These are phyloP conservation scores for Aleadryas rufinucha DNA, from an alignment of 2,113 vertebrate species.

Conservation along the genomic window DNA sequence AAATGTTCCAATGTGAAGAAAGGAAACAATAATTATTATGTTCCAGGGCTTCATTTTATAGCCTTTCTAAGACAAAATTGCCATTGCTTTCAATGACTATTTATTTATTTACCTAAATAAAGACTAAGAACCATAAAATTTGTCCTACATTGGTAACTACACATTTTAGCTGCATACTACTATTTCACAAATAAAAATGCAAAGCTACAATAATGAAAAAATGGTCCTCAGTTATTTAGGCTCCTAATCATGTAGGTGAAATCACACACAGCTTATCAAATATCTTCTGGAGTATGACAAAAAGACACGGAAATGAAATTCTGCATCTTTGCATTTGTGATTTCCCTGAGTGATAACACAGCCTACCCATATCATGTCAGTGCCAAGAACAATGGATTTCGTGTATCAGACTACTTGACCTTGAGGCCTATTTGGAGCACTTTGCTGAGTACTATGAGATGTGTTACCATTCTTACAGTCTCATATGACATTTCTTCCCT, in stretches of 20 bases:
- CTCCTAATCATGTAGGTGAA: background rate
- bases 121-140: background rate
- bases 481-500: background rate
- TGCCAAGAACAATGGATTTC: background rate
- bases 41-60: background rate
- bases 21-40: background rate
- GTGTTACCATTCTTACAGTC: background rate
- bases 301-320: background rate
- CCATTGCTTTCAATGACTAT: background rate
- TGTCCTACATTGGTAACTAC: background rate
- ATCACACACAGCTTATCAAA: background rate
- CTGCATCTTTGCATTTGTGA: background rate
- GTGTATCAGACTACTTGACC: background rate
- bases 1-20: background rate
- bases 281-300: background rate
- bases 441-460: background rate
- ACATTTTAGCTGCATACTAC: background rate
- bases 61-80: background rate
- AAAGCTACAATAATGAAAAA: background rate
- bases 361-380: background rate
- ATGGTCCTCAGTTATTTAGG: background rate
- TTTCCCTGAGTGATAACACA: background rate
- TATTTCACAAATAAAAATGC: background rate
- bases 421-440: background rate
- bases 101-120: background rate